Evolutionary conservation across 2,113 vertebrate species (phyloP).

Genomic region (Neodon shergylaensis): DNA sequence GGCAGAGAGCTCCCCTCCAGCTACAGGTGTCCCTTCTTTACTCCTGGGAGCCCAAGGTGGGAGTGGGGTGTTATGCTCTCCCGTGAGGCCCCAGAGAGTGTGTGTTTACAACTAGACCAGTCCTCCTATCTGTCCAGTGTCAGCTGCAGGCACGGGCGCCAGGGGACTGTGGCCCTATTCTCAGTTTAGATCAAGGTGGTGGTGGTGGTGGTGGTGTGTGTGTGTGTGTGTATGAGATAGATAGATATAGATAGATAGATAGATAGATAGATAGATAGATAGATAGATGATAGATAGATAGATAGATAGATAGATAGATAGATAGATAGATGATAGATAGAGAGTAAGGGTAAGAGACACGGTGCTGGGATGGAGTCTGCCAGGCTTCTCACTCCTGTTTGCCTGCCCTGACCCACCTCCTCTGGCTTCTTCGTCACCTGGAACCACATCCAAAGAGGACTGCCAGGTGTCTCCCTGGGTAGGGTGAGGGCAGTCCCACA

Average conservation of each 20-base stretch:
- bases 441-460: not conserved
- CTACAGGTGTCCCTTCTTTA: not conserved
- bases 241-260: too few species aligned
- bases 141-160: not conserved
- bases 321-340: too few species aligned
- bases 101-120: not conserved
- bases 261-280: too few species aligned
- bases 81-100: not conserved
- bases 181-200: not conserved
- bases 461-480: rapidly evolving
- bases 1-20: not conserved
- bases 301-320: too few species aligned
- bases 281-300: too few species aligned
- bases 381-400: not conserved
- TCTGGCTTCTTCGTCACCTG: not conserved
- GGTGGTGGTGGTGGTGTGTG: not conserved
- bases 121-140: not conserved
- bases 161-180: not conserved
- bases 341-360: too few species aligned
- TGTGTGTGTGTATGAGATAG: too few species aligned
- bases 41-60: not conserved
- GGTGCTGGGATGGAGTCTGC: not conserved
- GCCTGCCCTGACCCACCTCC: not conserved
- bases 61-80: too few species aligned
- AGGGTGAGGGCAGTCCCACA: not conserved